These are phyloP conservation scores for Takifugu ocellatus DNA, from an alignment of 2,797 vertebrate species.

Conservation along the genomic window DNA sequence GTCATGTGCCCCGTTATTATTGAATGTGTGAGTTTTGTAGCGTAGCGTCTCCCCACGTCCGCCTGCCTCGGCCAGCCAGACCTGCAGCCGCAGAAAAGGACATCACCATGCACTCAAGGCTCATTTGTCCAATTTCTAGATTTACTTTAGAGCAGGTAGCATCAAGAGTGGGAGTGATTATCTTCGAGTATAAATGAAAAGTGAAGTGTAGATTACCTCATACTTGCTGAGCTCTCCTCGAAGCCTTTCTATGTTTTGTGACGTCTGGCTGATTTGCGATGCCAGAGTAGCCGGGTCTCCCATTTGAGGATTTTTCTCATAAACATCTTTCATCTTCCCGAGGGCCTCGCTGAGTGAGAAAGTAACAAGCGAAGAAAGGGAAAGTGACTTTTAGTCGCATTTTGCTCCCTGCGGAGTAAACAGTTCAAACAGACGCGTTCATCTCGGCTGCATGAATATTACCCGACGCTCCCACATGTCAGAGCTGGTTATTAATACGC, in stretches of 20 bases:
- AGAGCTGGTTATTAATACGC: constrained; percentile 42
- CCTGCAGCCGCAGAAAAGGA: constrained; percentile 51
- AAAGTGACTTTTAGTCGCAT: constrained; percentile 49
- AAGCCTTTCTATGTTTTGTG: constrained; percentile 84
- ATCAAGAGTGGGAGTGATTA: background rate
- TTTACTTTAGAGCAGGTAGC: no score
- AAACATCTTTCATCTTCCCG: constrained; percentile 92
- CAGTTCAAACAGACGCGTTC: constrained; percentile 41
- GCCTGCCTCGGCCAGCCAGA: constrained; percentile 84
- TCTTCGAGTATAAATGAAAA: constrained; percentile 6
- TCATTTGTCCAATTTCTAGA: background rate
- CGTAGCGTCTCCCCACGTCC: constrained; percentile 73
- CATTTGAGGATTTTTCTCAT: constrained; percentile 92
- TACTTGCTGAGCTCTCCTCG: constrained; percentile 84
- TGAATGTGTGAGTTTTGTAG: constrained; percentile 74
- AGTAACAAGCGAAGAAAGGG: constrained; percentile 14
- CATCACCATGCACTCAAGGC: background rate
- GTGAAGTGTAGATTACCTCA: constrained; percentile 74
- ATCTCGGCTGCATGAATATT: constrained; percentile 48
- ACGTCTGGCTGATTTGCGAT: constrained; percentile 84
- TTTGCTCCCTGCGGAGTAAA: constrained; percentile 56
- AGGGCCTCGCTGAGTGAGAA: constrained; percentile 79
- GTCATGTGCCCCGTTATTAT: constrained; percentile 80
- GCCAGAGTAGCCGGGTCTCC: constrained; percentile 86
- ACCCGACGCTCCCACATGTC: constrained; percentile 27